Evolutionary conservation across 2,797 vertebrate species (phyloP).

Genomic region (Champsocephalus esox): DNA sequence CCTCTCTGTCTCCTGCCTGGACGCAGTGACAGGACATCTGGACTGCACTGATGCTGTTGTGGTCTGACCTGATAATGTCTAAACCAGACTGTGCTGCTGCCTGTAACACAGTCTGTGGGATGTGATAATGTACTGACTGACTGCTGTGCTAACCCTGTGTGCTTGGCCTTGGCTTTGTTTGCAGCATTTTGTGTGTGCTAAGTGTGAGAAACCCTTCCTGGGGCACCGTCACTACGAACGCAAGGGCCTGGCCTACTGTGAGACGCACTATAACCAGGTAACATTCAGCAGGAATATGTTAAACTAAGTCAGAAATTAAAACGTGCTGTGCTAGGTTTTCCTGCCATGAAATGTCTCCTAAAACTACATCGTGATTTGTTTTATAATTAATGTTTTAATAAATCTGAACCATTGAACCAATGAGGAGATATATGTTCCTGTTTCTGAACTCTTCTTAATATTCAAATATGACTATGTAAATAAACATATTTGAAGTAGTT

Average conservation of each 20-base stretch:
- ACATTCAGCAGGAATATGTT: slow-evolving; percentile 13
- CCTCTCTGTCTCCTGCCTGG: slow-evolving; percentile 24
- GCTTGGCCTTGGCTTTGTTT: slow-evolving; percentile 75
- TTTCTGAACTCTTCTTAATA: no score
- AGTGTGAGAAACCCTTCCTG: slow-evolving; percentile 97
- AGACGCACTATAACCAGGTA: slow-evolving; percentile 99
- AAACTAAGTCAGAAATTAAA: slow-evolving; percentile 2
- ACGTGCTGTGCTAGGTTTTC: neutral
- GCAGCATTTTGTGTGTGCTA: slow-evolving; percentile 89
- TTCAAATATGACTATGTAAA: no score
- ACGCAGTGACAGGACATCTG: slow-evolving; percentile 41
- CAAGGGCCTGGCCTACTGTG: slow-evolving; percentile 98
- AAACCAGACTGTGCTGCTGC: slow-evolving; percentile 22
- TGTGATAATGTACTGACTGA: slow-evolving; percentile 47
- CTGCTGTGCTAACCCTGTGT: slow-evolving; percentile 60
- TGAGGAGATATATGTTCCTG: no score
- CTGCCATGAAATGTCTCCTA: neutral
- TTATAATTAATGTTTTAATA: neutral
- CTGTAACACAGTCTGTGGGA: slow-evolving; percentile 24
- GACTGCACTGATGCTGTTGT: slow-evolving; percentile 40
- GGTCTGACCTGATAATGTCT: slow-evolving; percentile 44
- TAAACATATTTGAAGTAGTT: neutral
- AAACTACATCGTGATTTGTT: neutral
- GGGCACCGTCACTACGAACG: slow-evolving; percentile 99
- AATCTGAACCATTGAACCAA: neutral